Evolutionary conservation across 30 jellyfish, hydroid and myxozoan genomes (phyloP).

Genomic region (Chrysaora quinquecirrha): DNA sequence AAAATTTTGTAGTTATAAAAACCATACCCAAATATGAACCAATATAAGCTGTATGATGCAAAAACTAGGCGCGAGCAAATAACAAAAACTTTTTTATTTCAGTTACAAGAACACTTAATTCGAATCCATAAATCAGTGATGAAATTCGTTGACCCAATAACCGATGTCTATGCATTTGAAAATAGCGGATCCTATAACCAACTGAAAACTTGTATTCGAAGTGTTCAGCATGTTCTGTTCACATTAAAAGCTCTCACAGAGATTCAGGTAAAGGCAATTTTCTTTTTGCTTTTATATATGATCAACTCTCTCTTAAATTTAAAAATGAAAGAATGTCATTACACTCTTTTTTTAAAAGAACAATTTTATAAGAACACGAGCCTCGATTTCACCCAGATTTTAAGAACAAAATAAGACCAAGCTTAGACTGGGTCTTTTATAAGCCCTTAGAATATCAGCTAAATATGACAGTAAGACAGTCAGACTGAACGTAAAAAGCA

Average conservation of each 20-base stretch:
- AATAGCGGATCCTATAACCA: not conserved
- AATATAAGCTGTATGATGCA: too few relatives aligned
- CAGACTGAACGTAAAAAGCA: too few relatives aligned
- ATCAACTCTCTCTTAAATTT: not conserved
- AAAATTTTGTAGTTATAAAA: too few relatives aligned
- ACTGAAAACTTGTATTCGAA: conserved; percentile 21
- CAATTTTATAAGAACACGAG: too few relatives aligned
- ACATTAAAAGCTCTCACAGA: conserved; percentile 24
- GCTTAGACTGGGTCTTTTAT: too few relatives aligned
- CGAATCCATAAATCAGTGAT: conserved; percentile 31
- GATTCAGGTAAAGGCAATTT: conserved; percentile 46
- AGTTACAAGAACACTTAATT: conserved; percentile 56
- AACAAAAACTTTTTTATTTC: not conserved
- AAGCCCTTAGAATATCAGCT: not conserved
- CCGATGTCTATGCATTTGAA: conserved; percentile 20
- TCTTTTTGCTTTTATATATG: too few relatives aligned
- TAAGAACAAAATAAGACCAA: not conserved
- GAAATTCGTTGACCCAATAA: conserved; percentile 33
- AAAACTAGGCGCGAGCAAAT: too few relatives aligned
- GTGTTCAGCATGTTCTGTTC: conserved; percentile 25
- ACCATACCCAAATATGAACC: too few relatives aligned
- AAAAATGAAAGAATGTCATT: too few relatives aligned
- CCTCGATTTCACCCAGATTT: too few relatives aligned
- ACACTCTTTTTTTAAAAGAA: too few relatives aligned
- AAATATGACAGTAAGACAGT: not conserved